Conservation (phyloP, 1,140 invertebrate species). For the Cryptotermes secundus region DNA sequence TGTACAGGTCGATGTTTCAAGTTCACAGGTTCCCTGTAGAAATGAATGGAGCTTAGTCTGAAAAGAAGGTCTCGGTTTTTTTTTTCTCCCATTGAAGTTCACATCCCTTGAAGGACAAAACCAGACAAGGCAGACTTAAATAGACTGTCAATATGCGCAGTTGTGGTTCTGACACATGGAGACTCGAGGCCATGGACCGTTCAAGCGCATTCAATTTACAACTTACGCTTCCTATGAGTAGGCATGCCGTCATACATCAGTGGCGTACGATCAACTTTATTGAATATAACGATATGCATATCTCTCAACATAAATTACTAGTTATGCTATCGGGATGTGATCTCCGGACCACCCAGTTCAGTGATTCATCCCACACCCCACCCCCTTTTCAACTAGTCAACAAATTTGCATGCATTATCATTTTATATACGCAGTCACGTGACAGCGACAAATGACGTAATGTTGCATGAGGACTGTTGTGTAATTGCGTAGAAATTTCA, state of each 20-base stretch:
- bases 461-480: neutral
- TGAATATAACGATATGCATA: neutral
- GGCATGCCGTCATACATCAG: neutral
- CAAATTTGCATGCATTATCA: conserved; percentile 17
- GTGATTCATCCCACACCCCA: neutral
- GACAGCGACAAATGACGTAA: neutral
- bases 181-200: neutral
- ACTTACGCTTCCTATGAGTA: neutral
- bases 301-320: neutral
- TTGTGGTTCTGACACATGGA: neutral
- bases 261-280: neutral
- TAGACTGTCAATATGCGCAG: too few species aligned
- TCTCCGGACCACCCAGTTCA: neutral
- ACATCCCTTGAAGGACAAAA: neutral
- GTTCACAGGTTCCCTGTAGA: too few species aligned
- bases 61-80: too few species aligned
- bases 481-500: neutral
- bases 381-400: neutral
- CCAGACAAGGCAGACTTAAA: neutral
- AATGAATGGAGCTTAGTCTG: too few species aligned
- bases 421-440: neutral
- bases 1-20: too few species aligned
- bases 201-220: neutral
- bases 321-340: neutral
- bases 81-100: too few species aligned